A percentile compares a stretch with the other conserved stretches of the same genome.
phyloP scores from a whole-genome alignment of 2,113 vertebrate species.

The Megaceryle torquata region DNA sequence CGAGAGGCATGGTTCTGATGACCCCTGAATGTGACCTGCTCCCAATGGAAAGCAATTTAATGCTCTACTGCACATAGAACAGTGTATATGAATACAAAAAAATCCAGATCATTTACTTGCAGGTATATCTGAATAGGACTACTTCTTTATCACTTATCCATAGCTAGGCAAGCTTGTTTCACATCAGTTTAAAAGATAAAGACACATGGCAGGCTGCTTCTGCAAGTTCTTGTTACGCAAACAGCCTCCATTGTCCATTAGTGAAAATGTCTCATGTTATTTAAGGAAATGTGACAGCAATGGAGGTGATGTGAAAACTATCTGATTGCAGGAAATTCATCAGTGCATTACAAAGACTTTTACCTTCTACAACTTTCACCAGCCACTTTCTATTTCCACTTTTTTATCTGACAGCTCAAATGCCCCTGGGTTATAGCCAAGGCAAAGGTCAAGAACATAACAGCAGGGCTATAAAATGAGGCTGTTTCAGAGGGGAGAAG shows the following conservation, averaged over 20 bases:
- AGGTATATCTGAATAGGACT: constrained; percentile 68
- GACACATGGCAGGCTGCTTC: constrained; percentile 56
- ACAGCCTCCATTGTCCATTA: constrained; percentile 42
- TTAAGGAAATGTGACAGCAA: constrained; percentile 67
- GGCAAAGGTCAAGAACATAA: constrained; percentile 56
- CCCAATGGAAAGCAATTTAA: constrained; percentile 88
- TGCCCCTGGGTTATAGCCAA: background rate
- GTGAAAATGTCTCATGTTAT: constrained; percentile 44
- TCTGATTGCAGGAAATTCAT: constrained; percentile 59
- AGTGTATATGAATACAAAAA: constrained; percentile 78
- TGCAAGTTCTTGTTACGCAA: constrained; percentile 69
- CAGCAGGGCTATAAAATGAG: constrained; percentile 12
- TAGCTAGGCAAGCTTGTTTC: constrained; percentile 67
- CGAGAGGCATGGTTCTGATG: constrained; percentile 55
- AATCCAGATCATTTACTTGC: constrained; percentile 82
- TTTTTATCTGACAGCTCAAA: constrained; percentile 58
- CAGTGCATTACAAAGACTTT: constrained; percentile 26
- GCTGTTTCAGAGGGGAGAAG: background rate
- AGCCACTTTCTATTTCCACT: background rate
- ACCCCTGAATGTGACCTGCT: constrained; percentile 76
- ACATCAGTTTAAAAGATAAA: constrained; percentile 72
- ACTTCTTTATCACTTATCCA: constrained; percentile 72
- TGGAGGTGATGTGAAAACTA: constrained; percentile 53
- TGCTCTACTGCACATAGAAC: constrained; percentile 75
- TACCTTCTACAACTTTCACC: constrained; percentile 24